phyloP scores from a whole-genome alignment of 2,797 vertebrate genomes.

The Anolis apletophallus region DNA sequence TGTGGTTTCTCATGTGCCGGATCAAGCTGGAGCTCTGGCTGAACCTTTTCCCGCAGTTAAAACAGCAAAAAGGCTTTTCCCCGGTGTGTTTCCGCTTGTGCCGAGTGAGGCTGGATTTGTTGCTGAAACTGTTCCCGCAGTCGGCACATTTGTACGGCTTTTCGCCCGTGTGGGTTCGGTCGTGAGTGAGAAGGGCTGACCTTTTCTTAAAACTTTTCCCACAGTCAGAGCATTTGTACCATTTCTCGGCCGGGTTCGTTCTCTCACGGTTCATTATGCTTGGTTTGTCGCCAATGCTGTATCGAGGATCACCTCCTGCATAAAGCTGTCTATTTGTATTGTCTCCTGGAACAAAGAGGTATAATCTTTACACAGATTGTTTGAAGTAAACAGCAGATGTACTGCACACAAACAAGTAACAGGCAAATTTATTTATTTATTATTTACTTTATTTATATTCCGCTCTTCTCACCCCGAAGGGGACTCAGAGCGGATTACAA shows the following conservation, averaged over 20 bases:
- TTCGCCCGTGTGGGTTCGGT: slow-evolving; percentile 49
- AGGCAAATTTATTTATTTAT: too few relatives aligned
- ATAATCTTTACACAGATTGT: neutral
- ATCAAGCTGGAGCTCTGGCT: slow-evolving; percentile 62
- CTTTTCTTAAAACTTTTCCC: slow-evolving; percentile 48
- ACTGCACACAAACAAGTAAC: neutral
- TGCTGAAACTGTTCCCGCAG: slow-evolving; percentile 51
- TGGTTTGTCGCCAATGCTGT: neutral
- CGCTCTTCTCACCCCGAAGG: too few relatives aligned
- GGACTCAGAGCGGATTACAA: too few relatives aligned
- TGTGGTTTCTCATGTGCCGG: slow-evolving; percentile 62
- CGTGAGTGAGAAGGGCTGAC: slow-evolving; percentile 37
- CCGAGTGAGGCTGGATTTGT: slow-evolving; percentile 24
- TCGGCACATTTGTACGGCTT: slow-evolving; percentile 44
- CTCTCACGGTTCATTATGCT: neutral
- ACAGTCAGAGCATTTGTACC: slow-evolving; percentile 35
- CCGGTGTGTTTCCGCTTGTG: slow-evolving; percentile 44
- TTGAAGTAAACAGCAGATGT: neutral
- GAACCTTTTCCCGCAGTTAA: slow-evolving; percentile 59
- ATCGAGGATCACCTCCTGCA: neutral
- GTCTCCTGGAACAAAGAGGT: slow-evolving; percentile 13
- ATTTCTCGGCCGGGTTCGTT: slow-evolving; percentile 37
- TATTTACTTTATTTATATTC: too few relatives aligned
- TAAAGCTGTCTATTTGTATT: neutral
- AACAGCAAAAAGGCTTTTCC: slow-evolving; percentile 35